phyloP scores from a whole-genome alignment of 2,113 vertebrate genomes.

The Psilopsiagon aymara region DNA sequence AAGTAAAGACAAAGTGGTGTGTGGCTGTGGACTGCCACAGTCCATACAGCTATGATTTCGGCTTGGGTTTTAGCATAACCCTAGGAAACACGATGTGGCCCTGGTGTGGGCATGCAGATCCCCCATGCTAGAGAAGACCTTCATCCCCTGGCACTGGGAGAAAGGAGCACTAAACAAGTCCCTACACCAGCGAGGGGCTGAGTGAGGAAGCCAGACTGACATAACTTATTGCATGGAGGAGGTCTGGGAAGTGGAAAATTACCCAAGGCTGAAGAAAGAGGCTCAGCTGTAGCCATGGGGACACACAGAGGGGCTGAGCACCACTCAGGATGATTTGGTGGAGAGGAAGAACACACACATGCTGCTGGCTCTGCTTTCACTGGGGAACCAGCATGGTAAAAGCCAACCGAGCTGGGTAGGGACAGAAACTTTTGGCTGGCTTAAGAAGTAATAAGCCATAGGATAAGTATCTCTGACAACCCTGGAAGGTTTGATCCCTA shows the following conservation, averaged over 20 bases:
- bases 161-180: not conserved
- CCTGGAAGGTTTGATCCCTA: not conserved
- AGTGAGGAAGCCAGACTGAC: not conserved
- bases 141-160: not conserved
- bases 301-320: not conserved
- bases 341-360: not conserved
- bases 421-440: not conserved
- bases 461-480: not conserved
- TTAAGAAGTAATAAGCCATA: not conserved
- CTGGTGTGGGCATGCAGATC: not conserved
- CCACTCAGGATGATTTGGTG: not conserved
- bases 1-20: not conserved
- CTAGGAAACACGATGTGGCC: rapidly evolving
- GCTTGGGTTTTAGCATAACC: not conserved
- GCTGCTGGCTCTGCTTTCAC: not conserved
- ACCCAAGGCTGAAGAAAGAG: conserved; percentile 11
- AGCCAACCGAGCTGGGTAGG: not conserved
- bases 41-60: not conserved
- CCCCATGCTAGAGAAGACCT: rapidly evolving
- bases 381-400: not conserved
- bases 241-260: conserved; percentile 40
- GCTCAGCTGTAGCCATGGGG: not conserved
- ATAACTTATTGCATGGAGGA: not conserved
- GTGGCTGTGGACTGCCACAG: not conserved
- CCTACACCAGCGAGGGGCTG: rapidly evolving